Evolutionary conservation across 2,888 invertebrate genomes (phyloP).

Genomic region (Thera obeliscata): DNA sequence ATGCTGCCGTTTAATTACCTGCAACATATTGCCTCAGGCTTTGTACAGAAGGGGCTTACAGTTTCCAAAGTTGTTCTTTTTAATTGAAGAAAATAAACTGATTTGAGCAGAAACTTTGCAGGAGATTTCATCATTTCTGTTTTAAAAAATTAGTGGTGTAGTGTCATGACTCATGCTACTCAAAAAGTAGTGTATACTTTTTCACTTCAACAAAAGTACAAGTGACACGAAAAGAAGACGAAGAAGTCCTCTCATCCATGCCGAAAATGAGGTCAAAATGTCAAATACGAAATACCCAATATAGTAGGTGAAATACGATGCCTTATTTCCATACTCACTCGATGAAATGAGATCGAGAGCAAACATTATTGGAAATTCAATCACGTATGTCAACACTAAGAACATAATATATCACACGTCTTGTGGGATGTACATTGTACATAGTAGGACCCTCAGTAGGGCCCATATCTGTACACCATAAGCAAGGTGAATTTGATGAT

Average conservation of each 20-base stretch:
- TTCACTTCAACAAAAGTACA: too few species aligned
- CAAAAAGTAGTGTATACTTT: too few species aligned
- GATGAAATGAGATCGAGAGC: slow-evolving; percentile 39
- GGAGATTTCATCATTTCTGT: background rate
- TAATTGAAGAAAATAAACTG: slow-evolving; percentile 6
- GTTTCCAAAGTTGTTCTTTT: slow-evolving; percentile 18
- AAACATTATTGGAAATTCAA: slow-evolving; percentile 40
- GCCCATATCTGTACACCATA: too few species aligned
- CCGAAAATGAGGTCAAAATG: slow-evolving; percentile 16
- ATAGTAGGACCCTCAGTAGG: too few species aligned
- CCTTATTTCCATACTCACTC: slow-evolving; percentile 26
- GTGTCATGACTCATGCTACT: too few species aligned
- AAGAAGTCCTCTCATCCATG: background rate
- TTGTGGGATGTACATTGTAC: background rate
- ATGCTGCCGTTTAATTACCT: slow-evolving; percentile 17
- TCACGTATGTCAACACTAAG: slow-evolving; percentile 18
- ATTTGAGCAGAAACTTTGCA: too few species aligned
- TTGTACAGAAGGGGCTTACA: slow-evolving; percentile 17
- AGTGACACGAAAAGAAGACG: background rate
- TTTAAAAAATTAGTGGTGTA: too few species aligned
- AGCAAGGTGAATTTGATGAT: background rate
- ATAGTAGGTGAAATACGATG: slow-evolving; percentile 12
- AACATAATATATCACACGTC: slow-evolving; percentile 18
- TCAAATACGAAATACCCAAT: slow-evolving; percentile 10
- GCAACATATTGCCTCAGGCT: slow-evolving; percentile 23